A percentile compares a stretch with the other conserved stretches of the same genome.
Evolutionary conservation across 2,113 vertebrate genomes (phyloP).

Genomic region (Nibea albiflora): DNA sequence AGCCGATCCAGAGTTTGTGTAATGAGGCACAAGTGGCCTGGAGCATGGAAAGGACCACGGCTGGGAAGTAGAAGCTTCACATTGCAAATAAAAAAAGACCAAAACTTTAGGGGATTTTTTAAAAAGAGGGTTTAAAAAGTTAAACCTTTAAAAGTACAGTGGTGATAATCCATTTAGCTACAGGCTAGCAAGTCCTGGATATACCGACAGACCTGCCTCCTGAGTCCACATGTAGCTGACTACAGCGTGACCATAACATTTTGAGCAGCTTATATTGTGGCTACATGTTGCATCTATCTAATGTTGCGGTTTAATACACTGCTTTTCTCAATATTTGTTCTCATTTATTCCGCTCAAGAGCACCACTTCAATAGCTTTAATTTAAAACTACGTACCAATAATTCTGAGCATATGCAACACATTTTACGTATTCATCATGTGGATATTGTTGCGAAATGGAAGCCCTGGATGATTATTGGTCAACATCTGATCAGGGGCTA

Average conservation of each 20-base stretch:
- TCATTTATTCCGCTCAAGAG: neutral
- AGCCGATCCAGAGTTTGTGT: constrained; percentile 70
- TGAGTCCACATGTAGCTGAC: neutral
- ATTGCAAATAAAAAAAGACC: constrained; percentile 38
- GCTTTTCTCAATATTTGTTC: neutral
- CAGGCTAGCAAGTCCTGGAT: neutral
- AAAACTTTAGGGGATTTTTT: constrained; percentile 22
- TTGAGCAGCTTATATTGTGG: neutral
- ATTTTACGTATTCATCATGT: too few species aligned
- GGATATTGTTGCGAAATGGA: neutral
- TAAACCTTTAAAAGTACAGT: constrained; percentile 42
- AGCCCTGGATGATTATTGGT: neutral
- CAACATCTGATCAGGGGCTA: neutral
- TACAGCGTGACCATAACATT: neutral
- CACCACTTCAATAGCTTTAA: neutral
- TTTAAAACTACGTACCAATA: neutral
- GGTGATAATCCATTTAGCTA: constrained; percentile 39
- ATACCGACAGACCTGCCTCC: neutral
- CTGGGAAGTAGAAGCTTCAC: constrained; percentile 45
- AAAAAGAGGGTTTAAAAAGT: constrained; percentile 42
- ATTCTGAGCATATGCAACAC: neutral
- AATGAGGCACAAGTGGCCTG: constrained; percentile 69
- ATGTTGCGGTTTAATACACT: neutral
- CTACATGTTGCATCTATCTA: neutral
- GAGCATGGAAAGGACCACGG: constrained; percentile 52